Percentiles rank a stretch among this genome's conserved stretches.
These are phyloP conservation scores for Micrastur ruficollis DNA, from an alignment of 2,797 vertebrate species.

Conservation along the genomic window DNA sequence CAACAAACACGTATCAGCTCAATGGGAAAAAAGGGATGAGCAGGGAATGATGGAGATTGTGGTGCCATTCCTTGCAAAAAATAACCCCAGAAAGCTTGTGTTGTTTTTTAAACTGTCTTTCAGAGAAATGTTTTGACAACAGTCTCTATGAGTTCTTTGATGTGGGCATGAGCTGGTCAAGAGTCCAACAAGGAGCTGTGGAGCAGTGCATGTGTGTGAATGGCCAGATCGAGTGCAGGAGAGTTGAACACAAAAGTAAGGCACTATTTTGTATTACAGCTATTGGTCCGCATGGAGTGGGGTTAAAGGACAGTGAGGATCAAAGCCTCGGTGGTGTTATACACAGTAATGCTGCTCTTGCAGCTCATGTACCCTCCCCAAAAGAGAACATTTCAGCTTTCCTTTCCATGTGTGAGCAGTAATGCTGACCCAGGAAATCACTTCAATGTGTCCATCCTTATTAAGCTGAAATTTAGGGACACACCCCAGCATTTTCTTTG, in stretches of 20 bases:
- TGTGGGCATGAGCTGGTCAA: slow-evolving; percentile 83
- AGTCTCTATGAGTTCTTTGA: slow-evolving; percentile 84
- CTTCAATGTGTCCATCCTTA: background rate
- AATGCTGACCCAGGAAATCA: background rate
- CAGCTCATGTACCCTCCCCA: background rate
- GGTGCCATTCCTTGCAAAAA: background rate
- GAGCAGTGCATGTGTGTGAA: slow-evolving; percentile 82
- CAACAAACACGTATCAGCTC: background rate
- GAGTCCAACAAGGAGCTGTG: slow-evolving; percentile 81
- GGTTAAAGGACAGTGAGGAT: background rate
- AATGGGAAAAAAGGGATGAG: background rate
- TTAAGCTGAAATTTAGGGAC: background rate
- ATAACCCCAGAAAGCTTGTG: background rate
- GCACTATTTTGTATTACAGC: background rate
- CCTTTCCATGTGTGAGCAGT: background rate
- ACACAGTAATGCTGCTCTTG: background rate
- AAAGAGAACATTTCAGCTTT: background rate
- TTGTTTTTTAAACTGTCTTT: background rate
- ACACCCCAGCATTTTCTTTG: background rate
- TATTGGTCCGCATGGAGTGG: background rate
- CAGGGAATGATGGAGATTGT: background rate
- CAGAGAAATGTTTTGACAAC: slow-evolving; percentile 89
- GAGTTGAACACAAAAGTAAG: slow-evolving; percentile 80
- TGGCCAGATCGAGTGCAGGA: slow-evolving; percentile 70
- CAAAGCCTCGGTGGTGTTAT: background rate